Evolutionary conservation across 2,797 vertebrate species (phyloP).

Genomic region (Danio kyathit): DNA sequence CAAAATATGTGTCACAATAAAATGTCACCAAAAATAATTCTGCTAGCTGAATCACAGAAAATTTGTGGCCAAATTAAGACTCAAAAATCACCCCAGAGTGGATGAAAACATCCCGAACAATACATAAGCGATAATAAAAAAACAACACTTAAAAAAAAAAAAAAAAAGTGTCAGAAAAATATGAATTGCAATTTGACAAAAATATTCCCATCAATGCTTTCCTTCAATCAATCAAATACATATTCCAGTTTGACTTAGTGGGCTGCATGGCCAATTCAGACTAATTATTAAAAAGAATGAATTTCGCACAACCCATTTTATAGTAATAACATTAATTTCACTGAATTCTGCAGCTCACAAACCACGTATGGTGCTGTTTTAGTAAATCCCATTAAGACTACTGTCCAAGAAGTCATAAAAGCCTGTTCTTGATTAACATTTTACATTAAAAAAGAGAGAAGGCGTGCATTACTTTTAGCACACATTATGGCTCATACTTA

Average conservation of each 20-base stretch:
- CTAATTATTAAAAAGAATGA: not conserved
- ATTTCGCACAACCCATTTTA: not conserved
- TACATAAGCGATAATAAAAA: too few species aligned
- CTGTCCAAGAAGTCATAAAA: slow-evolving; percentile 54
- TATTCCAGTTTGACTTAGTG: too few species aligned
- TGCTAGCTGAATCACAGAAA: too few species aligned
- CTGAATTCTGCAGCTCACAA: not conserved
- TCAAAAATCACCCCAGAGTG: too few species aligned
- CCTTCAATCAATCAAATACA: not conserved
- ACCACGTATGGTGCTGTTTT: not conserved
- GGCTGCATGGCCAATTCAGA: not conserved
- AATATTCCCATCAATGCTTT: too few species aligned
- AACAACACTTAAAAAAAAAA: too few species aligned
- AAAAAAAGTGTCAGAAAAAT: too few species aligned
- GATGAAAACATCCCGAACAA: too few species aligned
- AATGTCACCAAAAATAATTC: too few species aligned
- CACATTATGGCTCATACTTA: slow-evolving; percentile 62
- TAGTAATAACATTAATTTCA: not conserved
- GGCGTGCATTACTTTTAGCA: slow-evolving; percentile 52
- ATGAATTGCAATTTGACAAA: too few species aligned
- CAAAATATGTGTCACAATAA: too few species aligned
- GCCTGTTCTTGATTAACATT: slow-evolving; percentile 73
- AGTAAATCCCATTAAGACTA: not conserved
- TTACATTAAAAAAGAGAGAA: not conserved
- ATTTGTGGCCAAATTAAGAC: too few species aligned